Evolutionary conservation across 2,113 vertebrate genomes (phyloP), one percentile per base, ranked within the genome.

Genomic region (Herpetotheres cachinnans): DNA sequence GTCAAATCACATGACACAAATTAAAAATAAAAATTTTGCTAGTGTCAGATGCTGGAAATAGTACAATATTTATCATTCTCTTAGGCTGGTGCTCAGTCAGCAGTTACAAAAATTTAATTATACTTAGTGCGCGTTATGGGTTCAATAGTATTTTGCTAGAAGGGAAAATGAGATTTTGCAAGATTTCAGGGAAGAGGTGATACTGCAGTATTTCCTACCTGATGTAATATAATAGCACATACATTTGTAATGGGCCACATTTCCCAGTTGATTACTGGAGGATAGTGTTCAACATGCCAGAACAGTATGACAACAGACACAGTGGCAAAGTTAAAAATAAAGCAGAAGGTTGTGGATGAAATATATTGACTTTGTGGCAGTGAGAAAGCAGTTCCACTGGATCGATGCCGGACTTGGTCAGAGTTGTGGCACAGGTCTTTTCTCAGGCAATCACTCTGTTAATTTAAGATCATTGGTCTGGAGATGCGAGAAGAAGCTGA

Each of bases 11-110:
- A 36, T 3, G 36, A 70, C 36, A 81, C 46, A 92, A 86, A 90
- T 81, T 70, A 78, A 90, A 86, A 40, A 72, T 25, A 63, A 55
- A 89, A 92, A 66, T 91, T 93, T 93, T 86, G 34, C 73, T 72
- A 87, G 80, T 46, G 32, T 49, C 63, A 92, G 93, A 69, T 87
- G 82, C 50, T 22, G 22, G 70, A 91, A 97, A 92, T 44, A 72
- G 49, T 93, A 74, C 92, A 95, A 87, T 95, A 79, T 90, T 96
- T 84, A 82, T 89, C 34, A 47, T 90, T 90, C 71, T 86, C 54
- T 19, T 49, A 66, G 54, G 49, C 67, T 73, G 47, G 9, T 92
- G 54, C 54, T 73, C 79, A 80, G 62, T 55, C 77, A 91, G 83
- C 67, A 94, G 42, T 93, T 93, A 46, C 29, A 88, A 40, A 87